These are phyloP conservation scores for Danio choprae DNA, from an alignment of 2,797 vertebrate species.

Conservation along the genomic window DNA sequence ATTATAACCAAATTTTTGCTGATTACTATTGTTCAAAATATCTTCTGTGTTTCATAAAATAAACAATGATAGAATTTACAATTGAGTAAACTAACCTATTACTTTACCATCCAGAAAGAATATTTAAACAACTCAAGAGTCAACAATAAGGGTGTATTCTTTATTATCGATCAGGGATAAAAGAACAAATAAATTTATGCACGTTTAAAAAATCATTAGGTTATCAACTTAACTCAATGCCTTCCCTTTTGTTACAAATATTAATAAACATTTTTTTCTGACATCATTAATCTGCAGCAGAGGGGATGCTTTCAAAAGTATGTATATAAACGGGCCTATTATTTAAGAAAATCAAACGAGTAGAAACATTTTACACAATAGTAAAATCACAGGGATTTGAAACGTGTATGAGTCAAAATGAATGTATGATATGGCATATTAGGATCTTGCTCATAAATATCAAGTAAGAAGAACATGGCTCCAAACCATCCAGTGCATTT, in stretches of 20 bases:
- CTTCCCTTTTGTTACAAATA: slow-evolving; percentile 10
- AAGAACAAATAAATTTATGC: slow-evolving; percentile 23
- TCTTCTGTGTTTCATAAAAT: too few species aligned
- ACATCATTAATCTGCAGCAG: slow-evolving; percentile 41
- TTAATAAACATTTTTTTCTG: slow-evolving; percentile 20
- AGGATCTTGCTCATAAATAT: slow-evolving; percentile 33
- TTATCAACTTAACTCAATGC: slow-evolving; percentile 18
- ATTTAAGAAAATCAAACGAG: slow-evolving; percentile 21
- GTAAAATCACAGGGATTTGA: slow-evolving; percentile 28
- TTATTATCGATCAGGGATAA: slow-evolving; percentile 24
- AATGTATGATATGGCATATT: slow-evolving; percentile 27
- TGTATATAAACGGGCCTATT: slow-evolving; percentile 29
- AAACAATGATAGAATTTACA: neutral
- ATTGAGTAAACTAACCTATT: neutral
- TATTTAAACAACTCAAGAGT: neutral
- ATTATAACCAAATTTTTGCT: too few species aligned
- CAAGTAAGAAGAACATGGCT: slow-evolving; percentile 1
- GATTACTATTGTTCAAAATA: neutral
- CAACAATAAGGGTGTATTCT: neutral
- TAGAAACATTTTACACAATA: slow-evolving; percentile 42
- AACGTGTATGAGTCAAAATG: slow-evolving; percentile 19
- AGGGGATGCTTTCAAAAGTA: slow-evolving; percentile 14
- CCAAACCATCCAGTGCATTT: slow-evolving; percentile 44
- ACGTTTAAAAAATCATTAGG: slow-evolving; percentile 2
- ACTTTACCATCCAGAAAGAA: neutral